phyloP scores from a whole-genome alignment of 2,797 vertebrate species.

The Lateolabrax maculatus region DNA sequence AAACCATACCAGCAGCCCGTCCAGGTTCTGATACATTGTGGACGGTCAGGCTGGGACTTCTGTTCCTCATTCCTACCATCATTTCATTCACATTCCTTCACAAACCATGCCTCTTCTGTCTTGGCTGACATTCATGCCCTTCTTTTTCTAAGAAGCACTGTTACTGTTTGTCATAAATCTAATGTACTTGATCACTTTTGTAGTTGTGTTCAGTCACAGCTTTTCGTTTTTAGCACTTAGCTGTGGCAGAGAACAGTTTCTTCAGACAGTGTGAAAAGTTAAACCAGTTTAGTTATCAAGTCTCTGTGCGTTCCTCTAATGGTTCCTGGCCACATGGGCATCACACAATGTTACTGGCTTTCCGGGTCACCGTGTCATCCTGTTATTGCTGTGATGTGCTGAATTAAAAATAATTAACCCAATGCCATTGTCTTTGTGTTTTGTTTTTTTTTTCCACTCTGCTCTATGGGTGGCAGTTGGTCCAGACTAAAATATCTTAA shows the following conservation, averaged over 20 bases:
- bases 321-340: slow-evolving; percentile 6
- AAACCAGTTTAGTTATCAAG: not conserved
- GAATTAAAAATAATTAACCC: slow-evolving; percentile 71
- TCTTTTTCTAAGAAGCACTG: slow-evolving; percentile 11
- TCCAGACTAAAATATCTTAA: not conserved
- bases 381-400: slow-evolving; percentile 65
- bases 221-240: not conserved
- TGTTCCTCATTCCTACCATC: not conserved
- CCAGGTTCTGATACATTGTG: not conserved
- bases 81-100: slow-evolving; percentile 31
- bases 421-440: not conserved
- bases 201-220: slow-evolving; percentile 7
- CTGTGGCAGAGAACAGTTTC: not conserved
- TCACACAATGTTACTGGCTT: slow-evolving; percentile 25
- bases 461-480: not conserved
- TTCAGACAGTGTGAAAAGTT: not conserved
- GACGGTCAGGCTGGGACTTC: not conserved
- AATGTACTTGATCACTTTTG: slow-evolving; percentile 3
- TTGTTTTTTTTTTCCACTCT: fast-evolving
- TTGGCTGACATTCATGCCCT: not conserved
- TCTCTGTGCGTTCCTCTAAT: slow-evolving; percentile 24
- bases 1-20: not conserved
- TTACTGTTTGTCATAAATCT: slow-evolving; percentile 36
- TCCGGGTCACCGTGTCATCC: slow-evolving; percentile 46
- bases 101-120: not conserved